Base-by-base conservation (phyloP, 2,797 vertebrate genomes). In the Characodon lateralis region DNA sequence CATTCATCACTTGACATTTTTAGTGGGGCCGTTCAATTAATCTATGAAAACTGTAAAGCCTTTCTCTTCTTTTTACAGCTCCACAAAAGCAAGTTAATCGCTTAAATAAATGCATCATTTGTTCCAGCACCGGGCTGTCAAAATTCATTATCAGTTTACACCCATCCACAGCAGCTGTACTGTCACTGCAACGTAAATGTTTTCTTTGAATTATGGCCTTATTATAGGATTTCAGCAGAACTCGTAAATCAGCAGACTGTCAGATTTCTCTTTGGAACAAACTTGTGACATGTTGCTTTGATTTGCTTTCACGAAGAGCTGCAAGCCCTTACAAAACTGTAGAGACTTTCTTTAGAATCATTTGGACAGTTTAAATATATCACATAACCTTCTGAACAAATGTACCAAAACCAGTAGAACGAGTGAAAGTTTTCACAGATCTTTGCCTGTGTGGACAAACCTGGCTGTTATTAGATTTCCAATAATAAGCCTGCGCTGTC, bases 41-140 rank as follows among this genome's bases (percentile, higher is more conserved):
- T 90, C 93, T 89, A 85, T 94, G 90, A 94, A 91, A 93, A 93
- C 93, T 93, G 91, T 88, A 91, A 88, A 81, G 88, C 85, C 83
- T 80, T 71, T 89, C 80, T 84, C 79, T 83, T 73, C 72, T 83
- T 83, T 89, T 89, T 89, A 87, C 87, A 81, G 83, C 91, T 84
- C 77, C 63, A 83, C 79, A 88, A 91, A 92, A 86, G 85, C 90
- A 87, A 89, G 88, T 87, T 85, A 91, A 92, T 88, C 71, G 83
- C 86, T 92, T 93, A 86, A 94, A 94, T 91, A 92, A 94, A 94
- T 93, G 90, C 87, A 65, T 93, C 92, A 94, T 95, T 95, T 93
- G 92, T 95, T 95, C 92, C 93, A 94, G 93, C 88, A 74, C 79
- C 71, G 81, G 73, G 70, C 92, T 92, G 94, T 96, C 94, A 93